phyloP scores from a whole-genome alignment of 2,113 vertebrate genomes.

The Spilogale gracilis region DNA sequence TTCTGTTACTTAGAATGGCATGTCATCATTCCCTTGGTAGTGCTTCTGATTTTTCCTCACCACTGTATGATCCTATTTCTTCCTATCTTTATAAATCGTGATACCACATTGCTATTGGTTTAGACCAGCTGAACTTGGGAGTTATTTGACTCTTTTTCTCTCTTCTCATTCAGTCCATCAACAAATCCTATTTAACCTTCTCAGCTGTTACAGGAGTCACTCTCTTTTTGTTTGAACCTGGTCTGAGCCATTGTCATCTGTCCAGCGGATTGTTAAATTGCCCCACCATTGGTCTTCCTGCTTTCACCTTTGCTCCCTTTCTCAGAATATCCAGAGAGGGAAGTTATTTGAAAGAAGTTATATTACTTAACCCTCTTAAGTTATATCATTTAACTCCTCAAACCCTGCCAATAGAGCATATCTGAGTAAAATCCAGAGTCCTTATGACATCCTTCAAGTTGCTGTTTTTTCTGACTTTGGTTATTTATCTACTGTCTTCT shows the following conservation, averaged over 20 bases:
- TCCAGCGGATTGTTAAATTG: no score
- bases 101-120: background rate
- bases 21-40: background rate
- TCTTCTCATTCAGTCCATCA: background rate
- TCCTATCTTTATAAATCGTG: background rate
- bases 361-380: background rate
- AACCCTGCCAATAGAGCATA: fast-evolving
- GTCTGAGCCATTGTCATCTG: background rate
- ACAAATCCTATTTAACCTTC: background rate
- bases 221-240: background rate
- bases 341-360: background rate
- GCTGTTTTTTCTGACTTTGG: background rate
- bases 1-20: background rate
- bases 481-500: background rate
- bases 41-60: background rate
- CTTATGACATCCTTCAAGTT: background rate
- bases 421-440: background rate
- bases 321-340: background rate
- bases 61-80: background rate
- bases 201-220: background rate
- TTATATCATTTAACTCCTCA: background rate
- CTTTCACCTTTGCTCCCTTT: background rate
- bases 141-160: background rate
- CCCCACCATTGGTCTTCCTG: no score
- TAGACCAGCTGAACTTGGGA: background rate